Conservation (phyloP, 53 echinoderm and acorn worm species). For the Holothuria scabra region DNA sequence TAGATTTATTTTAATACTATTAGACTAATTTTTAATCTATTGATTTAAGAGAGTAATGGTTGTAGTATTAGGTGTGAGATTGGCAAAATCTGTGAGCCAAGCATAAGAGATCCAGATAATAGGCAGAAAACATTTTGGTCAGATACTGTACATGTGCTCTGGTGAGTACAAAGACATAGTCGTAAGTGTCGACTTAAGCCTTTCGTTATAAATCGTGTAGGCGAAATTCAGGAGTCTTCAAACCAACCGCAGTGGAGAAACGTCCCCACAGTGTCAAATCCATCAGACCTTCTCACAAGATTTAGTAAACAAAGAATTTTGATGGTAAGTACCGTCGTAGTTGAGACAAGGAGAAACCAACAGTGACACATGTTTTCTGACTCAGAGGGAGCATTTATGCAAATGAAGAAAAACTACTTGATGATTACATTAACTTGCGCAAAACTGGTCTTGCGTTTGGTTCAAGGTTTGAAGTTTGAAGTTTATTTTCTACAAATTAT, state of each 20-base stretch:
- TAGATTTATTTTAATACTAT: no score
- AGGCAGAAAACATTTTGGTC: constrained; percentile 18
- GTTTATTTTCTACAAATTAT: no score
- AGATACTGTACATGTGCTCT: constrained; percentile 29
- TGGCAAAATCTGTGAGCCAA: neutral
- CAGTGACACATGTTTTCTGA: no score
- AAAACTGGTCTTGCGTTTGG: no score
- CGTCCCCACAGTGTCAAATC: neutral
- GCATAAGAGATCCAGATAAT: neutral
- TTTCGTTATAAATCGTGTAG: constrained; percentile 5
- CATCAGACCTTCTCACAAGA: neutral
- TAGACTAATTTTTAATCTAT: no score
- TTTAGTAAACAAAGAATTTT: neutral
- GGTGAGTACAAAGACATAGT: constrained; percentile 25
- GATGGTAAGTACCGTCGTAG: no score
- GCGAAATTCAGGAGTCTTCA: constrained; percentile 1
- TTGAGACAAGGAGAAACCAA: no score
- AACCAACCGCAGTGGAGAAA: neutral
- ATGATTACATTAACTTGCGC: no score
- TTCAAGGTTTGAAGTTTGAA: no score
- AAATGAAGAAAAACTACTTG: no score
- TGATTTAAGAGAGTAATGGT: no score
- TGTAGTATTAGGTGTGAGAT: constrained; percentile 2
- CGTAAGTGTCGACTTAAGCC: constrained; percentile 15
- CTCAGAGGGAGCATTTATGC: no score